These are phyloP conservation scores for human (Homo sapiens) DNA, from an alignment of 2,113 vertebrate species.

Conservation along the genomic window DNA sequence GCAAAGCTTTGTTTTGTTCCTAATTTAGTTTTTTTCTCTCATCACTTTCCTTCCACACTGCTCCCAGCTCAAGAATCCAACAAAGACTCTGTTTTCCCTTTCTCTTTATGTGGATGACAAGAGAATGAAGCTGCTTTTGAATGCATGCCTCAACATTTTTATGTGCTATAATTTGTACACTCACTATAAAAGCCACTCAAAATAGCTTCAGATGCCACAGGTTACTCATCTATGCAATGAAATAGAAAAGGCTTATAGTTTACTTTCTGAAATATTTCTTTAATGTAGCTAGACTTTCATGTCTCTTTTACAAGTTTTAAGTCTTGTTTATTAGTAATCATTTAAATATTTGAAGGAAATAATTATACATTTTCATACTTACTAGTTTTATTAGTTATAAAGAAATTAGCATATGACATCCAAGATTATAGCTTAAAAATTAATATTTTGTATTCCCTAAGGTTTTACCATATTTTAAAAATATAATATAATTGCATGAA, in stretches of 20 bases:
- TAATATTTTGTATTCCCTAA: background rate
- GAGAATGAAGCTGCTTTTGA: slow-evolving; percentile 27
- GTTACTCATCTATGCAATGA: background rate
- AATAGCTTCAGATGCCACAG: slow-evolving; percentile 22
- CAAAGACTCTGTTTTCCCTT: background rate
- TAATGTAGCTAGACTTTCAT: background rate
- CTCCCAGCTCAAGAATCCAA: background rate
- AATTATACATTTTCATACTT: background rate
- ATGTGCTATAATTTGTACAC: slow-evolving; percentile 30
- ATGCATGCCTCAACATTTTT: slow-evolving; percentile 22
- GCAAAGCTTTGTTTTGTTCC: background rate
- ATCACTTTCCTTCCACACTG: background rate
- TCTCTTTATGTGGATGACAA: slow-evolving; percentile 18
- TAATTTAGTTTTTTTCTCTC: background rate
- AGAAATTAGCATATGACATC: background rate
- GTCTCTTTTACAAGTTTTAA: background rate
- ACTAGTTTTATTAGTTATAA: background rate
- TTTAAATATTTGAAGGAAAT: background rate
- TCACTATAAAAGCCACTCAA: slow-evolving; percentile 47
- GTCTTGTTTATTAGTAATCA: background rate
- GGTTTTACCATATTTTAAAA: background rate
- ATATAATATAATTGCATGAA: background rate
- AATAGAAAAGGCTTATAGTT: background rate
- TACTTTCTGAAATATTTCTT: background rate
- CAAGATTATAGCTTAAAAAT: background rate